phyloP scores from a whole-genome alignment of 2,888 invertebrate species.

The Sceliomorpha sp. region DNA sequence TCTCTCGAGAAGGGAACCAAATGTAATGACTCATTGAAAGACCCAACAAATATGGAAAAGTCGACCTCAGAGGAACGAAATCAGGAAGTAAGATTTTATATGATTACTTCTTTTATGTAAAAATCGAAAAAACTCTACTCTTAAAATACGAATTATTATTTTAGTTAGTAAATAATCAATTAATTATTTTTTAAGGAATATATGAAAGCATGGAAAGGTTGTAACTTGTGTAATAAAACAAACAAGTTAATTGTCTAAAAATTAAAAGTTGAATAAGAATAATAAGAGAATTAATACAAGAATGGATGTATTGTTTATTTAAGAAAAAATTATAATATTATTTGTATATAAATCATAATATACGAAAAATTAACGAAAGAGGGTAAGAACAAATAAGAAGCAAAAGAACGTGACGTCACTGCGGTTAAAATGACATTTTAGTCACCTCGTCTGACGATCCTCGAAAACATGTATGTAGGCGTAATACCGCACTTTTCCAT shows the following conservation, averaged over 20 bases:
- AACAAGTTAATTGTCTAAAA: too few relatives aligned
- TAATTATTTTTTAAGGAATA: too few relatives aligned
- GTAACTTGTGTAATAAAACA: too few relatives aligned
- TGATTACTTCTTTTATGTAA: neutral
- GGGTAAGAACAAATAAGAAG: neutral
- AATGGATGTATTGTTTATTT: too few relatives aligned
- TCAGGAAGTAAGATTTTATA: neutral
- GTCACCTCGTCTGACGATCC: conserved; percentile 10
- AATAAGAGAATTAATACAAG: too few relatives aligned
- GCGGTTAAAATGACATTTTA: conserved; percentile 21
- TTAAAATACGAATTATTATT: too few relatives aligned
- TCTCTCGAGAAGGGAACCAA: conserved; percentile 23
- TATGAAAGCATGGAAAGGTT: too few relatives aligned
- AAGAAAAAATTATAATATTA: conserved; percentile 7
- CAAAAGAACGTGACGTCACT: neutral
- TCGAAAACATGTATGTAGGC: conserved; percentile 29
- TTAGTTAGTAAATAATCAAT: too few relatives aligned
- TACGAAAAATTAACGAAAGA: neutral
- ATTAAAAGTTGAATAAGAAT: conserved; percentile 7
- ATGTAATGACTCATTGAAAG: conserved; percentile 17
- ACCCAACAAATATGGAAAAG: conserved; percentile 14
- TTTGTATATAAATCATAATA: too few relatives aligned
- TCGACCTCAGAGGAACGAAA: neutral
- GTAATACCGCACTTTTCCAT: conserved; percentile 21
- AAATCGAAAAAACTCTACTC: too few relatives aligned